Percentiles rank a stretch among this genome's conserved stretches.
Evolutionary conservation across 2,888 invertebrate genomes (phyloP).

Genomic region (Oxycera nigricornis): DNA sequence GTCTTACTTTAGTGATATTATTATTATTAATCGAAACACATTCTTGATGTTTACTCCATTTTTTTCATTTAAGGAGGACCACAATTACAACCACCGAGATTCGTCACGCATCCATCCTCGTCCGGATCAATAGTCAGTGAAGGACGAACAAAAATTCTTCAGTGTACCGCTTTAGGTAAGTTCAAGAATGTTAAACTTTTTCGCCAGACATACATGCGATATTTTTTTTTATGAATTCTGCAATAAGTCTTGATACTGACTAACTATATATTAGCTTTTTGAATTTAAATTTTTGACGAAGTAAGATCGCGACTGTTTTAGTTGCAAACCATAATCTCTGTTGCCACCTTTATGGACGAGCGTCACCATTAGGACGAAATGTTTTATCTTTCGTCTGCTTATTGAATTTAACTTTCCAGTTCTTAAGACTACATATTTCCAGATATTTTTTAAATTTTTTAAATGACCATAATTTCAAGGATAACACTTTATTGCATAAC

Average conservation of each 20-base stretch:
- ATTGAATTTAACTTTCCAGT: background rate
- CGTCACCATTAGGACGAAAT: too few species aligned
- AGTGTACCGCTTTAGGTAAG: constrained; percentile 90
- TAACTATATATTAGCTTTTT: too few species aligned
- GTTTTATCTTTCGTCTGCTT: background rate
- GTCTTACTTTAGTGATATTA: too few species aligned
- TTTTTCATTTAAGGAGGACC: constrained; percentile 53
- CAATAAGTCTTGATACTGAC: too few species aligned
- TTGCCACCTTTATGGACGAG: too few species aligned
- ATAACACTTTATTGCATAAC: background rate
- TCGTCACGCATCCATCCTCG: constrained; percentile 85
- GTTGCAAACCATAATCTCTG: too few species aligned
- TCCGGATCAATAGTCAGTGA: constrained; percentile 86
- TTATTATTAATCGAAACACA: too few species aligned
- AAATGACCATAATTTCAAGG: background rate
- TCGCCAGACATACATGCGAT: too few species aligned
- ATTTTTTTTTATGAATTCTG: too few species aligned
- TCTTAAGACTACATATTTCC: background rate
- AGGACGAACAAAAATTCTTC: constrained; percentile 88
- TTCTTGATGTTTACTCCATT: too few species aligned
- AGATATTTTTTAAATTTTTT: background rate
- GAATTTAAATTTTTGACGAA: too few species aligned
- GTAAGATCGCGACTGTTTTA: too few species aligned
- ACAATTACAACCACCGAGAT: constrained; percentile 78
- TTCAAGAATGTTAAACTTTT: constrained; percentile 46